These are phyloP conservation scores for Eupithecia insigniata DNA, from an alignment of 2,888 invertebrate species.

Conservation along the genomic window DNA sequence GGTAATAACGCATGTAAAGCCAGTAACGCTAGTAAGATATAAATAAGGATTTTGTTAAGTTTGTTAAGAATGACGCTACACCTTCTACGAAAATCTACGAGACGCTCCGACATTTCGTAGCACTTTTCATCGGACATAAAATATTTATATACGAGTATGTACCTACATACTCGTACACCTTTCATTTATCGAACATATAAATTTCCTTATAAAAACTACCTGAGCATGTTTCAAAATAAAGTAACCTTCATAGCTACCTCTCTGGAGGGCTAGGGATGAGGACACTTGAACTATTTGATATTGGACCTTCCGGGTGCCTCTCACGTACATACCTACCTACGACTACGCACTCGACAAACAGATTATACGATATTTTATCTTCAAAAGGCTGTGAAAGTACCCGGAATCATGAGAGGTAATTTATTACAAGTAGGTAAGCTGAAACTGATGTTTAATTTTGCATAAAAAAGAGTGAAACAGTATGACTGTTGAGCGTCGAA, in stretches of 20 bases:
- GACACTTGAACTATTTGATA: conserved; percentile 12
- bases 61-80: no score
- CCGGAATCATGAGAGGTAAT: not conserved
- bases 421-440: not conserved
- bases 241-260: not conserved
- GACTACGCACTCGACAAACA: not conserved
- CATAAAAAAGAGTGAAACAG: not conserved
- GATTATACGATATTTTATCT: not conserved
- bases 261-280: not conserved
- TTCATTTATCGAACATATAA: no score
- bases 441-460: not conserved
- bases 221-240: not conserved
- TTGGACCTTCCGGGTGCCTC: not conserved
- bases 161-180: no score
- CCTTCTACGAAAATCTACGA: no score
- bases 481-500: not conserved
- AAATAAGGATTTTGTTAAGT: no score
- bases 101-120: no score
- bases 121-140: no score
- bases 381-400: not conserved
- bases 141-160: no score
- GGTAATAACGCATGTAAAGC: no score
- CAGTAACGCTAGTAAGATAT: no score
- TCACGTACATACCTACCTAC: not conserved
- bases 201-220: no score